Evolutionary conservation across 2,888 invertebrate genomes (phyloP).

Genomic region (Mantis religiosa): DNA sequence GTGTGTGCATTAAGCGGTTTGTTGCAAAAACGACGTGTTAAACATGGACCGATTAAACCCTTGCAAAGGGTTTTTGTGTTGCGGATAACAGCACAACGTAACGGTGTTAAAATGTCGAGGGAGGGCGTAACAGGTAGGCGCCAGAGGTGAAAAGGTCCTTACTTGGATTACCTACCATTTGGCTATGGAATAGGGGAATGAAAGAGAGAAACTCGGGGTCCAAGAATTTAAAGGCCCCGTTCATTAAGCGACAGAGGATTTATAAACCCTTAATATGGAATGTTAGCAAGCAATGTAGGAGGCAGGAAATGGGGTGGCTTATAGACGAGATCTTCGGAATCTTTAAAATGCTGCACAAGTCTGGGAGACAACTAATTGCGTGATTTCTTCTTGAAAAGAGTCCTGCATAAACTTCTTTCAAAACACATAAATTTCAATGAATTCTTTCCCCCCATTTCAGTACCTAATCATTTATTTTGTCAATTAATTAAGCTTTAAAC

Average conservation of each 20-base stretch:
- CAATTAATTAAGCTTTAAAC: too few species aligned
- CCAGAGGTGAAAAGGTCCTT: neutral
- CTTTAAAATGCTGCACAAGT: neutral
- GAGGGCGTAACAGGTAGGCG: neutral
- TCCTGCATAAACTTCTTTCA: too few species aligned
- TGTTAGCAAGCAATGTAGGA: neutral
- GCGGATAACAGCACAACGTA: conserved; percentile 33
- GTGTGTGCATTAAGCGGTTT: neutral
- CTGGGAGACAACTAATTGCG: neutral
- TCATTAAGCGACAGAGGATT: neutral
- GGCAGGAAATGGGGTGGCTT: neutral
- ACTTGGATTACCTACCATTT: neutral
- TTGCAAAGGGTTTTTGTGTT: conserved; percentile 26
- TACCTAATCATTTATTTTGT: too few species aligned
- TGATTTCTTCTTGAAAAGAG: neutral
- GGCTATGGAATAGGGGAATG: neutral
- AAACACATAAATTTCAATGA: too few species aligned
- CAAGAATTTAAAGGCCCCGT: neutral
- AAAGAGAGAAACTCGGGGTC: neutral
- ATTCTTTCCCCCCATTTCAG: too few species aligned
- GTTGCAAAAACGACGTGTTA: neutral
- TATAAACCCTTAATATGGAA: neutral
- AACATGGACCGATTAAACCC: neutral
- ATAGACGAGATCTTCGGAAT: neutral
- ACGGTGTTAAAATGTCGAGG: neutral